phyloP scores from a whole-genome alignment of 1,140 invertebrate genomes.

The Acromyrmex charruanus region DNA sequence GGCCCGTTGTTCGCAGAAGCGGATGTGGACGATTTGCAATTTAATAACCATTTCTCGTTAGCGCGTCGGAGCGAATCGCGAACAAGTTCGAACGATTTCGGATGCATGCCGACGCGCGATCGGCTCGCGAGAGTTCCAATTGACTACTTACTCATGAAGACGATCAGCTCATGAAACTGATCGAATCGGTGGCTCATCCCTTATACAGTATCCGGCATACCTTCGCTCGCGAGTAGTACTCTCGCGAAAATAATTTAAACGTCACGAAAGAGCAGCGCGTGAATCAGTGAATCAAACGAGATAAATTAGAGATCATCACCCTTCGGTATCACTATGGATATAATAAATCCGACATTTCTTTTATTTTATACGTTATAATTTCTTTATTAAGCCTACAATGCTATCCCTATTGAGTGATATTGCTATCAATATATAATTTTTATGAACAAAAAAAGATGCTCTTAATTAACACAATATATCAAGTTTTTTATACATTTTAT shows the following conservation, averaged over 20 bases:
- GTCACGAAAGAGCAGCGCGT: no score
- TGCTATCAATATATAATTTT: no score
- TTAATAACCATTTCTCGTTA: slow-evolving; percentile 57
- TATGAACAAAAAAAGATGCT: no score
- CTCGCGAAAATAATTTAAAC: neutral
- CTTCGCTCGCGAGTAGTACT: slow-evolving; percentile 60
- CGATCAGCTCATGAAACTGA: slow-evolving; percentile 31
- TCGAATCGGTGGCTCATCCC: slow-evolving; percentile 50
- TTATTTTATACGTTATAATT: no score
- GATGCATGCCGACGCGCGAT: slow-evolving; percentile 35
- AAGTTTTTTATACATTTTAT: no score
- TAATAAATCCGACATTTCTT: no score
- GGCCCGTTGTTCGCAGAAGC: slow-evolving; percentile 47
- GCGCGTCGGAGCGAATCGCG: slow-evolving; percentile 2
- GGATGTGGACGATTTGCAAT: slow-evolving; percentile 57
- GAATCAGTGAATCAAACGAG: neutral
- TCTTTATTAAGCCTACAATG: no score
- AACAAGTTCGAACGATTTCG: slow-evolving; percentile 6
- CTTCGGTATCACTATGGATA: no score
- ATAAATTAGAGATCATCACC: neutral
- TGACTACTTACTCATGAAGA: slow-evolving; percentile 54
- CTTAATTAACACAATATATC: no score
- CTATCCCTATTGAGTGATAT: no score
- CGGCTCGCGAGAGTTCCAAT: slow-evolving; percentile 54
- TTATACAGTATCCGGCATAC: slow-evolving; percentile 69